Percentiles rank a stretch among this genome's conserved stretches.
phyloP scores from a whole-genome alignment of 1,140 invertebrate genomes.

The Charaxes varanes region DNA sequence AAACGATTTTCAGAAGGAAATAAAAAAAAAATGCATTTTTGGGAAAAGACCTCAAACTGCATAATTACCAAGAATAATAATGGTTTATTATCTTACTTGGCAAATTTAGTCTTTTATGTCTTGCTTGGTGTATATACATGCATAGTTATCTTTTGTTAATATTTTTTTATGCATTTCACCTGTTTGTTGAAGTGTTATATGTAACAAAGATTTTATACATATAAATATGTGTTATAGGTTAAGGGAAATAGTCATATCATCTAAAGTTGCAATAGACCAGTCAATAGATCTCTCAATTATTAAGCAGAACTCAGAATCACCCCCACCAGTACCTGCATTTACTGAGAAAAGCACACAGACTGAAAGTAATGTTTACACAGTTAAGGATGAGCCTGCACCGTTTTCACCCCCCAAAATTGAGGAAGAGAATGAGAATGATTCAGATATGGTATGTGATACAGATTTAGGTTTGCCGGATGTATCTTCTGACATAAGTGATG shows the following conservation, averaged over 20 bases:
- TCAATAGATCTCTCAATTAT: constrained; percentile 30
- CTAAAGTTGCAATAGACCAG: constrained; percentile 7
- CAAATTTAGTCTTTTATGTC: too few species aligned
- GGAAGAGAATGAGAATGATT: constrained; percentile 27
- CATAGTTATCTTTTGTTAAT: too few species aligned
- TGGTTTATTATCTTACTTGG: too few species aligned
- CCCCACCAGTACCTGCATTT: neutral
- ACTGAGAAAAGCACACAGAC: constrained; percentile 45
- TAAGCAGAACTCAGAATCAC: constrained; percentile 23
- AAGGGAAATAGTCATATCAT: constrained; percentile 19
- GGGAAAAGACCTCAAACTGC: too few species aligned
- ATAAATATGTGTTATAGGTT: constrained; percentile 27
- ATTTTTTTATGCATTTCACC: too few species aligned
- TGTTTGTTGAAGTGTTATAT: neutral
- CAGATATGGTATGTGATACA: too few species aligned
- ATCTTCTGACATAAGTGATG: constrained; percentile 47
- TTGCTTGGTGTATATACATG: too few species aligned
- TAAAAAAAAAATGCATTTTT: too few species aligned
- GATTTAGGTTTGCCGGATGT: constrained; percentile 17
- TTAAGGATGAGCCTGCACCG: constrained; percentile 37
- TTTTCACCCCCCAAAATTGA: constrained; percentile 19
- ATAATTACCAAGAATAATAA: too few species aligned
- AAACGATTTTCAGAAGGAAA: too few species aligned
- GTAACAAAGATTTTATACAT: too few species aligned
- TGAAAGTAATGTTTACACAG: constrained; percentile 19